Percentiles rank a stretch among this genome's conserved stretches.
These are phyloP conservation scores for Ichneumoninae sp. DNA, from an alignment of 2,888 invertebrate genomes.

Conservation along the genomic window DNA sequence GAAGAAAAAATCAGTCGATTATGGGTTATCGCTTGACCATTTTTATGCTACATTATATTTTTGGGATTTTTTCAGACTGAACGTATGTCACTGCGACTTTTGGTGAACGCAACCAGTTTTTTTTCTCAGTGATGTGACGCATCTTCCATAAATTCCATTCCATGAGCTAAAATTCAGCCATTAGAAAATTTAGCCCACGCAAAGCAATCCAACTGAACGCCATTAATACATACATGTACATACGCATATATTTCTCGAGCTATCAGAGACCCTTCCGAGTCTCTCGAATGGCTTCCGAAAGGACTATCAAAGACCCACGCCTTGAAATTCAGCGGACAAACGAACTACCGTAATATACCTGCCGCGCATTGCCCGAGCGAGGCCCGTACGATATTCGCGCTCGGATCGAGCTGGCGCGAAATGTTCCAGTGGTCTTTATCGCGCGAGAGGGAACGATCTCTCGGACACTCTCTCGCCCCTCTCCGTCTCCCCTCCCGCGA, in stretches of 20 bases:
- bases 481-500: constrained; percentile 64
- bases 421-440: constrained; percentile 61
- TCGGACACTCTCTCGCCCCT: constrained; percentile 42
- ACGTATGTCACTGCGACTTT: too few relatives aligned
- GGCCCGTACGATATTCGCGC: constrained; percentile 10
- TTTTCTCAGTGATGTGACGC: too few relatives aligned
- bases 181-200: not conserved
- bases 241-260: constrained; percentile 17
- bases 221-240: not conserved
- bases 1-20: too few relatives aligned
- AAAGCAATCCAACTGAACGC: not conserved
- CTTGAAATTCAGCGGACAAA: constrained; percentile 42
- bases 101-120: too few relatives aligned
- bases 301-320: constrained; percentile 28
- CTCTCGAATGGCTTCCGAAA: constrained; percentile 31
- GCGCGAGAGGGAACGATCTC: constrained; percentile 64
- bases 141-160: too few relatives aligned
- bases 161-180: too few relatives aligned
- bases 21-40: too few relatives aligned
- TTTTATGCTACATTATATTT: too few relatives aligned
- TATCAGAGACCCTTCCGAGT: constrained; percentile 34
- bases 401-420: not conserved
- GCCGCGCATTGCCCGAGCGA: not conserved
- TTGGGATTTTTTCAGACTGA: too few relatives aligned
- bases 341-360: constrained; percentile 24